A percentile compares a stretch with the other conserved stretches of the same genome.
Conservation (phyloP, 2,113 vertebrate species). For the Trochalopteron elliotii region DNA sequence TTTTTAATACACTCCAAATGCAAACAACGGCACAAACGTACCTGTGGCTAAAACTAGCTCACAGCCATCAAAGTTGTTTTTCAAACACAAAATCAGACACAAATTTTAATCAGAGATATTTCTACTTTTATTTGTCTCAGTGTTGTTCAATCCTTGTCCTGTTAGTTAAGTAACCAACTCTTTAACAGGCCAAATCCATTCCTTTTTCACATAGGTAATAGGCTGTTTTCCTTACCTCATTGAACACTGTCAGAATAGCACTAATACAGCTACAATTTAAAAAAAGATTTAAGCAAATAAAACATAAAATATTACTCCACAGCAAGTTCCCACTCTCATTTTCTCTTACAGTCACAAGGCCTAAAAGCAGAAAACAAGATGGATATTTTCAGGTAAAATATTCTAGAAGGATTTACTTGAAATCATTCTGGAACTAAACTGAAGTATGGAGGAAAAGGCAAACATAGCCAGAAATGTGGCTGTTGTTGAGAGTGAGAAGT, state of each 20-base stretch:
- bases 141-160: background rate
- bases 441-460: background rate
- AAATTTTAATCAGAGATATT: background rate
- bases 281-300: background rate
- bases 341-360: background rate
- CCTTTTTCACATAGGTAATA: background rate
- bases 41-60: background rate
- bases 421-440: background rate
- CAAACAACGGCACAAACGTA: slow-evolving; percentile 12
- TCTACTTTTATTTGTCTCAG: background rate
- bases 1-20: slow-evolving; percentile 12
- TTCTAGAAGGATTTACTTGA: background rate
- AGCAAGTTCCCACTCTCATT: background rate
- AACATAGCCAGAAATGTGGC: background rate
- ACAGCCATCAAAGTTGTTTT: slow-evolving; percentile 2
- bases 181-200: background rate
- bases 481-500: background rate
- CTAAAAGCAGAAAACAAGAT: background rate
- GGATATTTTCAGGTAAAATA: background rate
- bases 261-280: background rate
- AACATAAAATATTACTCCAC: background rate
- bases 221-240: background rate
- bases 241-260: background rate
- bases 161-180: background rate
- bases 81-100: background rate